Evolutionary conservation across 2,113 vertebrate genomes (phyloP).

Genomic region (Paradisaea rubra): DNA sequence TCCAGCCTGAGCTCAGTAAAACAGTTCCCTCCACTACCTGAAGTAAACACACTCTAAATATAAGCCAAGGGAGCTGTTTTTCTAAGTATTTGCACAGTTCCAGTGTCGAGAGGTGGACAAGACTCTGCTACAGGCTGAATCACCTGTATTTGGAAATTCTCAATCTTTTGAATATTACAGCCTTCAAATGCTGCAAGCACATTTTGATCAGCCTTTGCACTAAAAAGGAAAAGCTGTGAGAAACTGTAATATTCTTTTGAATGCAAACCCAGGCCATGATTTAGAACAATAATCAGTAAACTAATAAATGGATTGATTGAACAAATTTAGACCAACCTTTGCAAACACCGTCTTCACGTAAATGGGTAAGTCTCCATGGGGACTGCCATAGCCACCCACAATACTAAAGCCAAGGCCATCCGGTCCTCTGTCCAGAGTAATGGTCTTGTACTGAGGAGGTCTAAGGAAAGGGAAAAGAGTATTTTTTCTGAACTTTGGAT

Average conservation of each 20-base stretch:
- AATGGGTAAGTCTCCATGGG: conserved; percentile 94
- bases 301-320: not conserved
- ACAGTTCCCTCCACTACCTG: not conserved
- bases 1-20: not conserved
- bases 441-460: conserved; percentile 91
- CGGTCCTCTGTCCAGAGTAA: conserved; percentile 88
- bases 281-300: conserved; percentile 30
- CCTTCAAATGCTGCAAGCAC: not conserved
- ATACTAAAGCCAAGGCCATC: conserved; percentile 97
- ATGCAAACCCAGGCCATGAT: conserved; percentile 13
- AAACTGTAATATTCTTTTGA: not conserved
- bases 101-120: not conserved
- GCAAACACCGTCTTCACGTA: conserved; percentile 96
- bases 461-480: conserved; percentile 55
- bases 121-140: not conserved
- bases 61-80: not conserved
- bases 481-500: not conserved
- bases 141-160: not conserved
- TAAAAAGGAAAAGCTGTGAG: not conserved
- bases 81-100: not conserved
- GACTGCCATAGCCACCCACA: conserved; percentile 92
- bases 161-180: not conserved
- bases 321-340: conserved; percentile 76
- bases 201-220: not conserved
- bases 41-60: not conserved